Percentiles rank a stretch among this genome's conserved stretches.
phyloP scores from a whole-genome alignment of 2,888 invertebrate genomes.

The Kryphioiulus occultus region DNA sequence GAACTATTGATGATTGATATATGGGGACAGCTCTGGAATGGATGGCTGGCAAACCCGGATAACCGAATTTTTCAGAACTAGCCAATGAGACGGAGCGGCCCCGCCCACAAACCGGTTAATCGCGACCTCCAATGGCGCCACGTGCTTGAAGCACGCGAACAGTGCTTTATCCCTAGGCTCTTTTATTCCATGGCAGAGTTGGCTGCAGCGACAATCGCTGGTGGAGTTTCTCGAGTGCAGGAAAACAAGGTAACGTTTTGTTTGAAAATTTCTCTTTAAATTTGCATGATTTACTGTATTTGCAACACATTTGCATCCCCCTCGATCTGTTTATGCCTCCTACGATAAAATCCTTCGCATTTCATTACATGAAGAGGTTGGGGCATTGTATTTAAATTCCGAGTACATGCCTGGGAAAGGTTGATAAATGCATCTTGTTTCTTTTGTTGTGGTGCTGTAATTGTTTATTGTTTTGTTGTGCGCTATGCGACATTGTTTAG shows the following conservation, averaged over 20 bases:
- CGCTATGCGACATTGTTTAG: not conserved
- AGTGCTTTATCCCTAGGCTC: not conserved
- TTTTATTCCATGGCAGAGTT: not conserved
- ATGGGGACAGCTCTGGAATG: no score
- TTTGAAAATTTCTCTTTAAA: not conserved
- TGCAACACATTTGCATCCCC: not conserved
- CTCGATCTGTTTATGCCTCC: not conserved
- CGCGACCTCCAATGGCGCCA: slow-evolving; percentile 9
- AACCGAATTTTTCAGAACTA: not conserved
- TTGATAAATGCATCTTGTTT: not conserved
- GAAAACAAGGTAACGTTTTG: not conserved
- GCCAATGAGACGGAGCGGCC: not conserved
- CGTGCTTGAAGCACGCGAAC: slow-evolving; percentile 3
- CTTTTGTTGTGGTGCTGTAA: not conserved
- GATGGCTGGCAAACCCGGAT: not conserved
- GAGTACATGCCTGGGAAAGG: not conserved
- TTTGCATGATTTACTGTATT: not conserved
- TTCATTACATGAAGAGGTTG: not conserved
- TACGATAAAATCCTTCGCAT: not conserved
- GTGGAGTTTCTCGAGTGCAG: not conserved
- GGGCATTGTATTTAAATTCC: slow-evolving; percentile 15
- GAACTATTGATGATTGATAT: no score
- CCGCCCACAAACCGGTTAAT: slow-evolving; percentile 6
- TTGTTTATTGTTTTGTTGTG: not conserved
- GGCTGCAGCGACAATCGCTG: not conserved